phyloP scores from a whole-genome alignment of 1,140 invertebrate genomes.

The Drosophila leontia region DNA sequence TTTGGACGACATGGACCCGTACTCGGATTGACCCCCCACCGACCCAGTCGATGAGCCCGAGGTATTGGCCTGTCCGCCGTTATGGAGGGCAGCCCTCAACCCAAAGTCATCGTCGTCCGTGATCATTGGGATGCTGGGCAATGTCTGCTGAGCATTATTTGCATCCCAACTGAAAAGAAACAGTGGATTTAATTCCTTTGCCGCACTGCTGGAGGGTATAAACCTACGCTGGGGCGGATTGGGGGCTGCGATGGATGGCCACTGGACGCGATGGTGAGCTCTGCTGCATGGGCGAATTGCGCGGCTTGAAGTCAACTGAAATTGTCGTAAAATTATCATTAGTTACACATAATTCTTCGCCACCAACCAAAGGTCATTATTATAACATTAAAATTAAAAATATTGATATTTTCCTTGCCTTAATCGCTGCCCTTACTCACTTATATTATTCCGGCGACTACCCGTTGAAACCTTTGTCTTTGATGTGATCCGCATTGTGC shows the following conservation, averaged over 20 bases:
- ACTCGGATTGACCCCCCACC: slow-evolving; percentile 58
- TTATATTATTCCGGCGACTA: slow-evolving; percentile 81
- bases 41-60: slow-evolving; percentile 73
- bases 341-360: not conserved
- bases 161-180: slow-evolving; percentile 86
- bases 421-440: slow-evolving; percentile 40
- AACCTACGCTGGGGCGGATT: slow-evolving; percentile 82
- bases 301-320: slow-evolving; percentile 81
- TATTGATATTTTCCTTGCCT: not conserved
- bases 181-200: not conserved
- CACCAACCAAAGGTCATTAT: not conserved
- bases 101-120: slow-evolving; percentile 88
- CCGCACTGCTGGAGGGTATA: not conserved
- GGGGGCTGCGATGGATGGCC: slow-evolving; percentile 76
- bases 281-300: slow-evolving; percentile 83
- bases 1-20: slow-evolving; percentile 52
- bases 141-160: slow-evolving; percentile 87
- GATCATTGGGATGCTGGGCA: slow-evolving; percentile 92
- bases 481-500: slow-evolving; percentile 76
- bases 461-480: slow-evolving; percentile 85
- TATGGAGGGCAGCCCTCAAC: slow-evolving; percentile 67
- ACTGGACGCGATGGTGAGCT: slow-evolving; percentile 79
- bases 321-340: slow-evolving; percentile 3
- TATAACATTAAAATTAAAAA: not conserved
- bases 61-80: slow-evolving; percentile 63